Percentiles rank a stretch among this genome's conserved stretches.
These are phyloP conservation scores for Pontoporia blainvillei DNA, from an alignment of 2,113 vertebrate genomes.

Conservation along the genomic window DNA sequence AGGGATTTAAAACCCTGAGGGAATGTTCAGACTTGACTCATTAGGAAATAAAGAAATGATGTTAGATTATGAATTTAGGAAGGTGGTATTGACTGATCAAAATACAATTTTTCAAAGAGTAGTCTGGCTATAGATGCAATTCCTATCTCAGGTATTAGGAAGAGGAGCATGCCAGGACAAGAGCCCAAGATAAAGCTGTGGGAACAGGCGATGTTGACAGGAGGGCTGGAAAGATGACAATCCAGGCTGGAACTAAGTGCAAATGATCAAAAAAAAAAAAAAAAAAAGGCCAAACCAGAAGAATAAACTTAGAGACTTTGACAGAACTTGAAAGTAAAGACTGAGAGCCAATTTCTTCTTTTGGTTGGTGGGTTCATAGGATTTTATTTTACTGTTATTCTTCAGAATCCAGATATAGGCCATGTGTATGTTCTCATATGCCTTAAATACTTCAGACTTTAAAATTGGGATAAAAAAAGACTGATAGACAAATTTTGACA, in stretches of 20 bases:
- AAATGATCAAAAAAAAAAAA: not conserved
- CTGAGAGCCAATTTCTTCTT: not conserved
- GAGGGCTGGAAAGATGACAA: fast-evolving
- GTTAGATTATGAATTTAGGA: not conserved
- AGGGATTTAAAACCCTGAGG: not conserved
- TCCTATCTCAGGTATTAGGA: not conserved
- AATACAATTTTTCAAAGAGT: not conserved
- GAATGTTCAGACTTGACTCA: not conserved
- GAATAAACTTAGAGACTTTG: not conserved
- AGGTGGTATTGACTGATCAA: not conserved
- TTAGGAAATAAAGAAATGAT: not conserved
- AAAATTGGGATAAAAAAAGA: not conserved
- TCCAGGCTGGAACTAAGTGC: not conserved
- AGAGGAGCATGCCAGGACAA: not conserved
- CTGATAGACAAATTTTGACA: not conserved
- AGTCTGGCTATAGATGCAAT: not conserved
- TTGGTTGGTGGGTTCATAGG: too few species aligned
- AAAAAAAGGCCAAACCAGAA: not conserved
- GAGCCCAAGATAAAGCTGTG: not conserved
- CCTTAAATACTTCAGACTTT: not conserved
- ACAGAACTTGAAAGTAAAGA: not conserved
- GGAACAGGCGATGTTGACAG: not conserved
- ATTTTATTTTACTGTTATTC: not conserved
- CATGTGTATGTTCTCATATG: not conserved
- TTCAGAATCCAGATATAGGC: not conserved